Conservation (phyloP, 1,140 invertebrate species). For the Venturia canescens region DNA sequence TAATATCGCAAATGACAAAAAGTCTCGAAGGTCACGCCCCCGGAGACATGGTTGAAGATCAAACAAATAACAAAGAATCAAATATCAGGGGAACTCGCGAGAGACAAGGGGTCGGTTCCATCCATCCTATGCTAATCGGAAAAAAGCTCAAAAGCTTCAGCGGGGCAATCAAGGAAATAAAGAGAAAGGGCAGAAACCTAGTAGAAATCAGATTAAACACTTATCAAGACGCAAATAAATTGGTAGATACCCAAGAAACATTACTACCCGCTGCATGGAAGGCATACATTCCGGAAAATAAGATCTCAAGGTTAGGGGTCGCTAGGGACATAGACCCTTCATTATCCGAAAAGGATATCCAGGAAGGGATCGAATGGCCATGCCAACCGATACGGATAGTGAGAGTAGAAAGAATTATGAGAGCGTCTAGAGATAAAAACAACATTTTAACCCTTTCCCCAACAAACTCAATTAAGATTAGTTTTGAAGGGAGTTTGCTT, state of each 20-base stretch:
- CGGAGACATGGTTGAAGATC: not conserved
- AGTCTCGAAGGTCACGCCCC: too few relatives aligned
- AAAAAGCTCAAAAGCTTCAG: too few relatives aligned
- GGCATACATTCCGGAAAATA: not conserved
- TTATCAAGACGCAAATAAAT: not conserved
- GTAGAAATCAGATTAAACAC: not conserved
- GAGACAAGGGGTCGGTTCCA: not conserved
- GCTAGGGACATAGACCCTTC: too few relatives aligned
- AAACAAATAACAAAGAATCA: too few relatives aligned
- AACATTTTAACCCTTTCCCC: not conserved
- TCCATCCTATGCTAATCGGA: conserved; percentile 31
- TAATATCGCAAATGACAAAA: not conserved
- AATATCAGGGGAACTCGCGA: too few relatives aligned
- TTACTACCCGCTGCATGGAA: not conserved
- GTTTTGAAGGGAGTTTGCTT: not conserved
- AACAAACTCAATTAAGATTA: not conserved
- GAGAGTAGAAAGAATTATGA: not conserved
- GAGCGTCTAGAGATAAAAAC: not conserved
- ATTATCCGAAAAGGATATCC: not conserved
- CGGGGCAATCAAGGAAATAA: not conserved
- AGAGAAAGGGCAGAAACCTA: not conserved
- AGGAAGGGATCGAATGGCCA: not conserved
- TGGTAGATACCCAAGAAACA: not conserved
- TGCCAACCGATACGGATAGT: not conserved
- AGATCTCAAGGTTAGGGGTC: not conserved